These are phyloP conservation scores for Pseudorhiza aurosa DNA, from an alignment of 30 jellyfish, hydroid and myxozoan species.

Conservation along the genomic window DNA sequence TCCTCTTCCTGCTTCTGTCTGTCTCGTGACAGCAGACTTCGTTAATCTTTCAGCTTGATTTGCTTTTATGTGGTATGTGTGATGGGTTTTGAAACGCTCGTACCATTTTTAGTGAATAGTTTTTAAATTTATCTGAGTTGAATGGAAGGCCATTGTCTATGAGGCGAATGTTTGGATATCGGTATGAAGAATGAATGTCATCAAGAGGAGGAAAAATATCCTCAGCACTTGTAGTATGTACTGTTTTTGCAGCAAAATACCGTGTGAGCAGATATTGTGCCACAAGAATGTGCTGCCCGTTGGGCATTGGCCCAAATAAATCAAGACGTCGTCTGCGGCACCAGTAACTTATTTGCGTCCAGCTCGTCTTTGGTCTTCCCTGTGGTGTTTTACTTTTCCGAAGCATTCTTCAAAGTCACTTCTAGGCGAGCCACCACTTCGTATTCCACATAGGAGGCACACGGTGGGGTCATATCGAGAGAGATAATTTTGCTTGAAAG, in stretches of 20 bases:
- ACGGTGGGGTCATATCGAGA: no score
- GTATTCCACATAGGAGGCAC: no score
- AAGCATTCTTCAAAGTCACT: no score
- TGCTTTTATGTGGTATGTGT: constrained; percentile 54
- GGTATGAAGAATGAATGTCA: constrained; percentile 36
- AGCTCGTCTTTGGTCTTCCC: no score
- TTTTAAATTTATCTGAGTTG: neutral
- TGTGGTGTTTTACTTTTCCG: no score
- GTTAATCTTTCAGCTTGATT: constrained; percentile 68
- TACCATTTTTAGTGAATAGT: constrained; percentile 4
- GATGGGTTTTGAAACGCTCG: neutral
- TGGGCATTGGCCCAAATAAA: constrained; percentile 72
- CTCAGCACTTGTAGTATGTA: constrained; percentile 40
- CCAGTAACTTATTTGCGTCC: no score
- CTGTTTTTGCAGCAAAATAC: constrained; percentile 59
- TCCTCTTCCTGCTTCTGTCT: neutral
- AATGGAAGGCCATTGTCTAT: constrained; percentile 70
- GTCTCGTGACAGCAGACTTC: constrained; percentile 50
- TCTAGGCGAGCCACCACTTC: no score
- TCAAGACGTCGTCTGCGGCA: no score
- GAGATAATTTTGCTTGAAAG: no score
- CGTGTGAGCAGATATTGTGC: constrained; percentile 46
- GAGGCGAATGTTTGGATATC: constrained; percentile 40
- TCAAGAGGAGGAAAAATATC: constrained; percentile 37
- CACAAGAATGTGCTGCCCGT: constrained; percentile 45